Percentiles rank a stretch among this genome's conserved stretches.
These are phyloP conservation scores for Myiagra hebetior DNA, from an alignment of 2,113 vertebrate species.

Conservation along the genomic window DNA sequence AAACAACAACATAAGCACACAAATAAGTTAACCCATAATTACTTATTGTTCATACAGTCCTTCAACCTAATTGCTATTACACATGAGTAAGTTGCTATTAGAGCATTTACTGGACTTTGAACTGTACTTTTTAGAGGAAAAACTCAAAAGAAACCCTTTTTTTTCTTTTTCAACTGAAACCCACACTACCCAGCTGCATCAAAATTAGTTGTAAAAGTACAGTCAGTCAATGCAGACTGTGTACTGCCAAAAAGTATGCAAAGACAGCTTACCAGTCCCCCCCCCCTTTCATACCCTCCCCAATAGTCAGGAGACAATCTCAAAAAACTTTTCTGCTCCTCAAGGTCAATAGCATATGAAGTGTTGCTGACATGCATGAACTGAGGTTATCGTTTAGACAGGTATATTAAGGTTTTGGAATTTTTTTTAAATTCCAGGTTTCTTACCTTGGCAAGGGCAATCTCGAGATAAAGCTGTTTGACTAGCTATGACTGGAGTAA, in stretches of 20 bases:
- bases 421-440: neutral
- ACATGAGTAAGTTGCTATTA: neutral
- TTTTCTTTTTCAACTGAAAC: slow-evolving; percentile 25
- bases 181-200: neutral
- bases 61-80: slow-evolving; percentile 6
- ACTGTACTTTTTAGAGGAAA: neutral
- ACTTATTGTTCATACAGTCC: neutral
- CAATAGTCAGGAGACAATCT: neutral
- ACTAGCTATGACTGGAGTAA: neutral
- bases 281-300: neutral
- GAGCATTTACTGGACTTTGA: neutral
- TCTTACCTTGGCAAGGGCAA: neutral
- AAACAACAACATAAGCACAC: neutral
- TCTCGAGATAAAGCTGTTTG: neutral
- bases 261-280: neutral
- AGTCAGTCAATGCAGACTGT: neutral
- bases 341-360: neutral
- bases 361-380: neutral
- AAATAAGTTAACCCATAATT: neutral
- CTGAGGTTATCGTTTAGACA: neutral
- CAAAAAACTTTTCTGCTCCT: slow-evolving; percentile 8
- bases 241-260: neutral
- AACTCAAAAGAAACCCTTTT: neutral
- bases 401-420: neutral
- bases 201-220: neutral